A percentile compares a stretch with the other conserved stretches of the same genome.
phyloP scores from a whole-genome alignment of 1,140 invertebrate genomes.

The Caenorhabditis briggsae region DNA sequence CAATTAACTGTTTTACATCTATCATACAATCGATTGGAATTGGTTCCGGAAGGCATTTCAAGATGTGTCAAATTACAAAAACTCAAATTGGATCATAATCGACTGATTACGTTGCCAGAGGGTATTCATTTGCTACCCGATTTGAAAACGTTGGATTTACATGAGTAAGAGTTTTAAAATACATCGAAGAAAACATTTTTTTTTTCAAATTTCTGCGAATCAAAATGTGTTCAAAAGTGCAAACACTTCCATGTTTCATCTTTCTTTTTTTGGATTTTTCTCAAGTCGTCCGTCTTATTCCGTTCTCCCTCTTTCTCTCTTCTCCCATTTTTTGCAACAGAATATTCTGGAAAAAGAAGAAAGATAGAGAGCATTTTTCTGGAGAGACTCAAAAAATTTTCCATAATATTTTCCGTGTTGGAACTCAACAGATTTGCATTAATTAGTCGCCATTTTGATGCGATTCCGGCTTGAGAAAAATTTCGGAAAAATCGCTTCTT shows the following conservation, averaged over 20 bases:
- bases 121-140: constrained; percentile 95
- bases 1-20: constrained; percentile 95
- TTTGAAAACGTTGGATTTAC: constrained; percentile 79
- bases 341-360: no score
- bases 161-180: constrained; percentile 67
- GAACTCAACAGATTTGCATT: constrained; percentile 34
- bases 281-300: no score
- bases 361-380: no score
- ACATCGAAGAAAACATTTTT: no score
- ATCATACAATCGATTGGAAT: constrained; percentile 94
- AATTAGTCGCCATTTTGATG: background rate
- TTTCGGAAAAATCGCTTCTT: background rate
- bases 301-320: no score
- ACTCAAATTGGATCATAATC: constrained; percentile 91
- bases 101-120: constrained; percentile 94
- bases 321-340: no score
- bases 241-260: no score
- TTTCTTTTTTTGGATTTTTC: no score
- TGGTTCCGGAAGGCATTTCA: constrained; percentile 96
- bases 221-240: no score
- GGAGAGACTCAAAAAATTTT: no score
- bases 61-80: constrained; percentile 95
- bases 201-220: no score
- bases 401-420: no score
- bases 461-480: background rate